Base-by-base conservation (phyloP, 2,797 vertebrate genomes). In the Rhinichthys osculus region DNA sequence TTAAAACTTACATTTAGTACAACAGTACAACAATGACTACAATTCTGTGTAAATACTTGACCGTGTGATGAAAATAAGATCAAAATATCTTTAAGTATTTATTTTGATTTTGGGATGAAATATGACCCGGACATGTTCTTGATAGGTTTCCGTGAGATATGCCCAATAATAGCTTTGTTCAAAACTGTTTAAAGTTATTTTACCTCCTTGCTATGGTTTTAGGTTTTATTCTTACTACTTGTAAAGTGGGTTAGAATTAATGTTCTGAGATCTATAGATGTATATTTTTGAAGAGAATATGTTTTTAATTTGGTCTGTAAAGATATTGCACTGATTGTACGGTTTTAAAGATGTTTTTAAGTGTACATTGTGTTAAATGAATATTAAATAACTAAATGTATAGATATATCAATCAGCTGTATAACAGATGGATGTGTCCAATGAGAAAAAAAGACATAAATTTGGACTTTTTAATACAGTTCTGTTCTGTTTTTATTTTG, bases 241-340 rank as follows among this genome's bases (percentile, higher is more conserved):
- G 82, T 89, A 86, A 90, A 89, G 83, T 87, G 59, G 47, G 80
- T 82, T 76, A 91, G 87, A 72, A 81, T 85, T 78, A 85, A 87
- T 89, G 89, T 90, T 83, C 54, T 83, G 81, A 90, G 80, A 91
- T 88, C 91, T 91, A 81, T 89, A 85, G 87, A 89, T 93, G 91
- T 94, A 93, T 95, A 95, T 95, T 94, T 95, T 93, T 94, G 86
- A 89, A 93, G 84, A 94, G 44, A 86, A 90, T 91, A 89, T 85
- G 90, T 91, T 92, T 93, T 90, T 89, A 78, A 69, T 92, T 92
- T 92, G 11, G 87, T 90, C 67, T 92, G 85, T 91, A 92, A 90
- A 88, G 87, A 92, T 91, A 94, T 94, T 94, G 95, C 94, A 95
- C 94, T 95, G 93, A 94, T 86, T 92, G 78, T 91, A 81, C 79